These are phyloP conservation scores for Drosophila yakuba DNA, from an alignment of 1,140 invertebrate species.

Conservation along the genomic window DNA sequence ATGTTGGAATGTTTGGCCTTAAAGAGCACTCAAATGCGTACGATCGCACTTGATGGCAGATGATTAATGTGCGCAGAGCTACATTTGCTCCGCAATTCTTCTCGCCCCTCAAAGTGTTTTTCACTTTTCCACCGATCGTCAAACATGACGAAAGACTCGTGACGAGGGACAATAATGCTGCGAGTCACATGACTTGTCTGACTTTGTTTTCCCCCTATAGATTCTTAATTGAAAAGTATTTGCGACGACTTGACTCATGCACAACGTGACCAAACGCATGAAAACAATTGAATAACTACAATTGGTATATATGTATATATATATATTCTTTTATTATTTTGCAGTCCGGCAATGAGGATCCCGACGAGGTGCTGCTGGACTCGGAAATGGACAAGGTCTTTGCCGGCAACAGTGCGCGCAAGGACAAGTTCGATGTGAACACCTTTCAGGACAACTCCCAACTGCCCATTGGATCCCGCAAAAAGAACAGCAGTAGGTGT, in stretches of 20 bases:
- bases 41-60: conserved; percentile 22
- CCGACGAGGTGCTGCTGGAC: conserved; percentile 89
- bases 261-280: conserved; percentile 66
- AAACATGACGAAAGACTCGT: conserved; percentile 33
- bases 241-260: conserved; percentile 56
- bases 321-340: conserved; percentile 30
- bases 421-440: conserved; percentile 88
- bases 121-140: conserved; percentile 11
- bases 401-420: conserved; percentile 83
- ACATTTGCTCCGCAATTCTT: neutral
- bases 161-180: conserved; percentile 49
- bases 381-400: conserved; percentile 93
- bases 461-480: conserved; percentile 84
- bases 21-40: conserved; percentile 16
- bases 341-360: conserved; percentile 87
- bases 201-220: conserved; percentile 71
- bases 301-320: conserved; percentile 12
- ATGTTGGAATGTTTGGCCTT: conserved; percentile 6
- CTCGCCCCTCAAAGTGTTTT: neutral
- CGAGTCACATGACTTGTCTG: conserved; percentile 75
- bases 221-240: conserved; percentile 82
- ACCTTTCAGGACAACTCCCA: conserved; percentile 86
- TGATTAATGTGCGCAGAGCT: conserved; percentile 31
- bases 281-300: conserved; percentile 57
- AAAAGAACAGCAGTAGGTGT: conserved; percentile 84